Conservation (phyloP, 2,113 vertebrate species). For the Thamnophis sirtalis region DNA sequence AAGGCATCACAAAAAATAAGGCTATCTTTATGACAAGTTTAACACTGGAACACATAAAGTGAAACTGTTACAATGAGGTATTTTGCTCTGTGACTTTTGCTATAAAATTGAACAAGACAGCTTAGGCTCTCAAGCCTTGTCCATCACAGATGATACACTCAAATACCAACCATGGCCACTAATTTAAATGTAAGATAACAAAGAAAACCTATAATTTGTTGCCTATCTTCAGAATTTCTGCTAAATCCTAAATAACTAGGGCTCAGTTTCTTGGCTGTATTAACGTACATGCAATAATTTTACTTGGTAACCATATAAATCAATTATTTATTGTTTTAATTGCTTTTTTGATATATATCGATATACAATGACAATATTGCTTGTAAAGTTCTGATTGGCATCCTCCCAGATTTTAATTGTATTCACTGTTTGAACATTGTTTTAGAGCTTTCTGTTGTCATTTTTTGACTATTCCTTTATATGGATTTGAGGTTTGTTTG, state of each 20-base stretch:
- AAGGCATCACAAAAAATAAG: slow-evolving; percentile 3
- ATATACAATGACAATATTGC: background rate
- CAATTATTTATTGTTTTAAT: background rate
- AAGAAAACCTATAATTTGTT: background rate
- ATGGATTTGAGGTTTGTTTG: background rate
- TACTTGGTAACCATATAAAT: background rate
- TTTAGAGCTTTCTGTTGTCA: background rate
- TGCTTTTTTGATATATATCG: background rate
- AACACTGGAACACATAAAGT: background rate
- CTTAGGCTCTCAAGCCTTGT: background rate
- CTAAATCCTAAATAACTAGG: background rate
- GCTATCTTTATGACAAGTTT: slow-evolving; percentile 21
- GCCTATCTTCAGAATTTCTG: background rate
- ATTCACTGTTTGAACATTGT: background rate
- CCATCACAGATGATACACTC: background rate
- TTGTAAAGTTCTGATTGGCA: background rate
- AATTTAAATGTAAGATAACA: background rate
- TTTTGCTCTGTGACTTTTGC: background rate
- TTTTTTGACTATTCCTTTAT: background rate
- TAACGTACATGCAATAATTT: background rate
- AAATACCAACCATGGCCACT: background rate
- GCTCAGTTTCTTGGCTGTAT: background rate
- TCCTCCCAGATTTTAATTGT: background rate
- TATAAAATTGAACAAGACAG: background rate
- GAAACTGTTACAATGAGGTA: background rate